A percentile compares a stretch with the other conserved stretches of the same genome.
Conservation (phyloP, 2,888 invertebrate species). For the Diarsia dahlii region DNA sequence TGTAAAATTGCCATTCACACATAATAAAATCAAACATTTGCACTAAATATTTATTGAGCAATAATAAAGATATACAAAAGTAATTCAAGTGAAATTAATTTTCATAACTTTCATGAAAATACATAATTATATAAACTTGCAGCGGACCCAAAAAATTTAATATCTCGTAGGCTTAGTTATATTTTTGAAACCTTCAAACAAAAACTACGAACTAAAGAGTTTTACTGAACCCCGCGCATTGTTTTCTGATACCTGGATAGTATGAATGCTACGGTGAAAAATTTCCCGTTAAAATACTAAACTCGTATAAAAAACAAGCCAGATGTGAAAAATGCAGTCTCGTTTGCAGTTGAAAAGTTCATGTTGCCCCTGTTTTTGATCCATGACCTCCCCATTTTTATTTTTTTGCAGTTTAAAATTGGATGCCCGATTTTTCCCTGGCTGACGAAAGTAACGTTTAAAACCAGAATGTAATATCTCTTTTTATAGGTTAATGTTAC, state of each 20-base stretch:
- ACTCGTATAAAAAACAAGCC: slow-evolving; percentile 34
- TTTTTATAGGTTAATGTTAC: not conserved
- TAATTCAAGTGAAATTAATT: not conserved
- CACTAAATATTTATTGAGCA: not conserved
- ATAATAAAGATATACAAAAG: not conserved
- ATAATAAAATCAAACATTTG: not conserved
- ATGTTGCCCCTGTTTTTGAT: slow-evolving; percentile 27
- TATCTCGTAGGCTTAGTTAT: not conserved
- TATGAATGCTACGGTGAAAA: slow-evolving; percentile 7
- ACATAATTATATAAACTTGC: not conserved
- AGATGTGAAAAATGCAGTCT: slow-evolving; percentile 44
- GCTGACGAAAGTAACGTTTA: not conserved
- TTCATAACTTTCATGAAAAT: not conserved
- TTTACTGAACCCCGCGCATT: slow-evolving; percentile 14
- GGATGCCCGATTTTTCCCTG: not conserved
- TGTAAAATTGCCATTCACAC: not conserved
- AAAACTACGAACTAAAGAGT: slow-evolving; percentile 18
- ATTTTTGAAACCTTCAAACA: slow-evolving; percentile 17
- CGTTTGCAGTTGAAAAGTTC: slow-evolving; percentile 45
- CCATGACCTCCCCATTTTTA: slow-evolving; percentile 2
- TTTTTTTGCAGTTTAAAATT: slow-evolving; percentile 4
- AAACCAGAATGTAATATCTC: not conserved
- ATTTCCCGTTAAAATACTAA: slow-evolving; percentile 20
- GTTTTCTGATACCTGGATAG: not conserved
- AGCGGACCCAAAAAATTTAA: slow-evolving; percentile 4